Base-by-base conservation (phyloP, 2,888 invertebrate genomes). In the Cantharis rufa region DNA sequence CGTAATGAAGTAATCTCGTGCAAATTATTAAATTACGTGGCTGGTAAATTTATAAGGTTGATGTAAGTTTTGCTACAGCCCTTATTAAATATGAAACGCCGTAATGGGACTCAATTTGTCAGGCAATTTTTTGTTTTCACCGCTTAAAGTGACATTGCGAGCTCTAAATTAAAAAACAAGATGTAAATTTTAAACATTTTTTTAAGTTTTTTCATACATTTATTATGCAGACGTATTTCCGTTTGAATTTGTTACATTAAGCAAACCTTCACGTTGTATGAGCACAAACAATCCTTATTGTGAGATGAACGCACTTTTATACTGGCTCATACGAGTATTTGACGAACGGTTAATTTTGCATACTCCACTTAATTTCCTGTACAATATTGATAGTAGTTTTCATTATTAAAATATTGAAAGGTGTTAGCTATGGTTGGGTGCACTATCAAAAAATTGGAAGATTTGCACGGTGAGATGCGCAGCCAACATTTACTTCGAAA, bases 241-340 rank as follows among this genome's bases (percentile, higher is more conserved):
- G 70, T 32, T 74, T 73, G 71, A 48, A 71, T 62, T 74, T 78
- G 78, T 71, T 75, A 78, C 75, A 66, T n/a, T 70, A 72, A 72
- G 21, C 75, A 75, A 74, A 78, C 78, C 78, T 78, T 78, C 78
- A 78, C 78, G 75, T 62, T 72, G 15, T 75, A 32, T 78, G 75
- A 72, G 61, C 78, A 75, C 70, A 64, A 64, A 78, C 78, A 78
- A 75, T 71, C 61, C 69, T 15, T 10, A 63, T 71, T 72, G 71
- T 74, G 77, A 77, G 77, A 77, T 77, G 77, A 77, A 77, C 74
- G 77, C 71, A 77, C 77, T 77, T 76, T 76, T 77, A 61, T 66
- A 48, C 48, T 48, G 24, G 71, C 62, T 15, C 32, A 15, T 71
- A 62, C 13, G 64, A 66, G 32, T 27, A 21, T 62, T 69, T 18